Conservation (phyloP, 1,140 invertebrate genomes). For the Mesaphorura yosii region DNA sequence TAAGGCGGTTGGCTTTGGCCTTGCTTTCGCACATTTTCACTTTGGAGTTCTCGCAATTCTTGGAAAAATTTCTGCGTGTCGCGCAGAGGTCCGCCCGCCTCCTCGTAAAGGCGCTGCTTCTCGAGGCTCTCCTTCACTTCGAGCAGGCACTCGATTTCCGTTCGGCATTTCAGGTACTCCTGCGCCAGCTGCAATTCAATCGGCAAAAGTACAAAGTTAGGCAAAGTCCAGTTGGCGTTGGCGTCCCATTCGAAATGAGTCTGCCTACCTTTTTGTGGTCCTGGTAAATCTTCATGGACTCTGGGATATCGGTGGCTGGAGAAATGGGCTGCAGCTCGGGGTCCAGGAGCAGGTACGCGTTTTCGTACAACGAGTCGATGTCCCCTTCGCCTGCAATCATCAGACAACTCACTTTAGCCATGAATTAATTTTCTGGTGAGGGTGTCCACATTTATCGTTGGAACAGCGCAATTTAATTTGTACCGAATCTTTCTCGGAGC, state of each 20-base stretch:
- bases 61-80: conserved; percentile 44
- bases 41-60: conserved; percentile 46
- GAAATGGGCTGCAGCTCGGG: conserved; percentile 63
- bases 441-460: too few relatives aligned
- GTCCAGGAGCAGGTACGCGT: conserved; percentile 61
- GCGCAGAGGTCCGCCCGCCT: conserved; percentile 44
- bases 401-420: too few relatives aligned
- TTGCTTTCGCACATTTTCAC: conserved; percentile 51
- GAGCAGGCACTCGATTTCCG: conserved; percentile 56
- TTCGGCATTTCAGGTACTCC: conserved; percentile 50
- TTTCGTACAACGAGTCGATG: conserved; percentile 42
- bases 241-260: neutral
- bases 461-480: too few relatives aligned
- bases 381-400: too few relatives aligned
- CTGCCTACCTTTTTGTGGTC: conserved; percentile 66
- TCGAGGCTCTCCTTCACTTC: conserved; percentile 55
- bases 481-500: too few relatives aligned
- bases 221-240: neutral
- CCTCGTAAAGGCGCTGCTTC: conserved; percentile 50
- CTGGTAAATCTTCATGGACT: conserved; percentile 69
- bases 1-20: neutral
- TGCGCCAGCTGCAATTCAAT: conserved; percentile 45
- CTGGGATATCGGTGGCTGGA: conserved; percentile 59
- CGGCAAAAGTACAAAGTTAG: conserved; percentile 3
- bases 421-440: too few relatives aligned